Conservation (phyloP, 2,113 vertebrate species). For the Rhinoptilus africanus region DNA sequence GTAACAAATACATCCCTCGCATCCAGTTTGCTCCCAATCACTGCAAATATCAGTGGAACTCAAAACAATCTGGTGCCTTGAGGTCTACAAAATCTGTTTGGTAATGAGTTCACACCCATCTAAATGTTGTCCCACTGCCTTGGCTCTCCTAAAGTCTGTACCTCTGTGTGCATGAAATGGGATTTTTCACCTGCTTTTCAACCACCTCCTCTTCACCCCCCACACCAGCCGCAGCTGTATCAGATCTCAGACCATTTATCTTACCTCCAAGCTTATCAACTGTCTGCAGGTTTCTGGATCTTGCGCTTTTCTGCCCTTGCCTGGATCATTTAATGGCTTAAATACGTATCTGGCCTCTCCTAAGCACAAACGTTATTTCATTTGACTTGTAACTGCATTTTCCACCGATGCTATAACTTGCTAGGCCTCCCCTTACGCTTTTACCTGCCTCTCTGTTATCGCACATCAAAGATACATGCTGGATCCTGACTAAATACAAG, state of each 20-base stretch:
- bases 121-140: background rate
- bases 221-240: accelerated
- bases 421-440: background rate
- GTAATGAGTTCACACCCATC: background rate
- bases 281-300: background rate
- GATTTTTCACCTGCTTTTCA: background rate
- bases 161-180: background rate
- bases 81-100: background rate
- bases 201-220: background rate
- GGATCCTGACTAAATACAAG: background rate
- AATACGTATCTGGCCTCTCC: background rate
- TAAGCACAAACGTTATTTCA: background rate
- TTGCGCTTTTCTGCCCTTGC: background rate
- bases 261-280: background rate
- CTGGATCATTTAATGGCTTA: background rate
- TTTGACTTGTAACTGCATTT: background rate
- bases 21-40: background rate
- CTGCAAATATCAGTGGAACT: background rate
- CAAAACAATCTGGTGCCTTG: background rate
- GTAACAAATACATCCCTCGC: background rate
- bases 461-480: background rate
- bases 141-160: background rate
- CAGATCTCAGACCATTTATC: background rate
- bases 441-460: background rate
- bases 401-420: background rate